phyloP scores from a whole-genome alignment of 2,113 vertebrate species.

The Noturus placidus region DNA sequence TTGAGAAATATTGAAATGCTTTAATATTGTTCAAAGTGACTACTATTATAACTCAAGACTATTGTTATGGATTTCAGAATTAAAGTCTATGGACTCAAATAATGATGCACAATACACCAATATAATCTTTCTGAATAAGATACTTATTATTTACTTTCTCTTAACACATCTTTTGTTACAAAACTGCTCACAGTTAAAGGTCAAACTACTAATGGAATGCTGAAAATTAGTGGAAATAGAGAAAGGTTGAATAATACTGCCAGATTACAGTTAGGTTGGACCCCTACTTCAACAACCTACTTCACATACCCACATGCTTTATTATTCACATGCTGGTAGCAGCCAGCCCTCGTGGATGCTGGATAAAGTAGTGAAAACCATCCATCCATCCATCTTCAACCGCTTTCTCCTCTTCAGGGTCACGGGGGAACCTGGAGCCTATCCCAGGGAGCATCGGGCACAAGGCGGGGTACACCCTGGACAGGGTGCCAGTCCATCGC shows the following conservation, averaged over 20 bases:
- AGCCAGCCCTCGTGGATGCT: background rate
- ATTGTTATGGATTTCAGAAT: conserved; percentile 27
- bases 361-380: background rate
- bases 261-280: background rate
- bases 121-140: background rate
- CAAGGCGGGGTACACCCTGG: no score
- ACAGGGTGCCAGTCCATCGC: no score
- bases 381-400: no score
- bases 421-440: no score
- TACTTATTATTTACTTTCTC: background rate
- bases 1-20: conserved; percentile 27
- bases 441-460: no score
- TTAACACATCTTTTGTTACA: background rate
- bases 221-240: no score
- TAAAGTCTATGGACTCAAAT: conserved; percentile 28
- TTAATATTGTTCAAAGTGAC: conserved; percentile 34
- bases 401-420: no score
- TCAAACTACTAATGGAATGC: background rate
- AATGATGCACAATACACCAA: background rate
- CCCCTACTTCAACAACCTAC: background rate
- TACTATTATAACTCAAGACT: conserved; percentile 23
- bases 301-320: background rate
- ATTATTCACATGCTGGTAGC: background rate
- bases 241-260: background rate
- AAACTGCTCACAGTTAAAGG: background rate